Evolutionary conservation across 2,888 invertebrate species (phyloP).

Genomic region (Pherbina coryleti): DNA sequence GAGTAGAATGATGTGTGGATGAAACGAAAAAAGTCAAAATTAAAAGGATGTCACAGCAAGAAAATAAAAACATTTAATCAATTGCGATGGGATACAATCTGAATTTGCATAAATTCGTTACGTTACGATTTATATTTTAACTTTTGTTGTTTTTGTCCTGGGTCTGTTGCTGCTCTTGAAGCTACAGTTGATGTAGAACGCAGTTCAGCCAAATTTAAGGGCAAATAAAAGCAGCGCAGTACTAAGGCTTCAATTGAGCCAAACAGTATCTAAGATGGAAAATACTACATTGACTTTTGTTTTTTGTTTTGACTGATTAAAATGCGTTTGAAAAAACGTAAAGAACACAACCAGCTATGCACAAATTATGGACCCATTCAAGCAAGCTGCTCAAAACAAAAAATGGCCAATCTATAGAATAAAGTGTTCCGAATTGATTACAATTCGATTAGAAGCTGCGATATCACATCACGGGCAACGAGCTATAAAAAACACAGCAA

Average conservation of each 20-base stretch:
- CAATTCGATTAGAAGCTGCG: constrained; percentile 21
- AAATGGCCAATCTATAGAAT: background rate
- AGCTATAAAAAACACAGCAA: background rate
- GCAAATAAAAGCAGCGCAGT: no score
- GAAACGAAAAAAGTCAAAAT: background rate
- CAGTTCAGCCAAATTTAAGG: no score
- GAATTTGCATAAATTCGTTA: constrained; percentile 16
- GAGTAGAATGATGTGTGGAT: background rate
- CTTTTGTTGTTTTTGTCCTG: no score
- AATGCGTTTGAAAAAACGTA: no score
- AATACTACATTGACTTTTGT: background rate
- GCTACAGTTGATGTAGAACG: no score
- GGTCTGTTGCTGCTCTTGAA: no score
- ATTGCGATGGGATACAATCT: constrained; percentile 12
- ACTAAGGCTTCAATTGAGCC: no score
- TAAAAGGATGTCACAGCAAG: background rate
- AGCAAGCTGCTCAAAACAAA: background rate
- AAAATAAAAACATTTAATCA: constrained; percentile 20
- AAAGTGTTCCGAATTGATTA: constrained; percentile 17
- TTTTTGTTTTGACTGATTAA: background rate
- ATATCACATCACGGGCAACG: constrained; percentile 4
- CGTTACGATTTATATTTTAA: background rate
- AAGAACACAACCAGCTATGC: no score
- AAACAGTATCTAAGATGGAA: no score
- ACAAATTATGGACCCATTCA: no score